These are phyloP conservation scores for Nibea coibor DNA, from an alignment of 2,113 vertebrate genomes.

Conservation along the genomic window DNA sequence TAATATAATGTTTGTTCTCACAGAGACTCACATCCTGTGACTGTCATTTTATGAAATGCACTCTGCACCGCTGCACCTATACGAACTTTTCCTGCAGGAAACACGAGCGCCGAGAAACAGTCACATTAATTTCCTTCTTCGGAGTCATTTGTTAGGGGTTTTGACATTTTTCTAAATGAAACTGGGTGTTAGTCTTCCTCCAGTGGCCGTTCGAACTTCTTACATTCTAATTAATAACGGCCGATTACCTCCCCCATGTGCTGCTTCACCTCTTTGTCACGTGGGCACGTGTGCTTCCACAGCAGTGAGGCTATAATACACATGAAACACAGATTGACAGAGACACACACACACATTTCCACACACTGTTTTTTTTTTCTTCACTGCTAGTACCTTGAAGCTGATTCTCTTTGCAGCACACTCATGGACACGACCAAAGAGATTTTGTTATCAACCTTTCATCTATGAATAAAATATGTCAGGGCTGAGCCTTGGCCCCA, in stretches of 20 bases:
- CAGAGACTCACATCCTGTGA: constrained; percentile 13
- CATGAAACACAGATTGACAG: neutral
- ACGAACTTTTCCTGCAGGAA: neutral
- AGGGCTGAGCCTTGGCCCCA: constrained; percentile 1
- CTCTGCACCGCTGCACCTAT: neutral
- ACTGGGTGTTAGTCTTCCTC: constrained; percentile 51
- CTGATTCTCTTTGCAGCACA: constrained; percentile 50
- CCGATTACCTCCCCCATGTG: constrained; percentile 32
- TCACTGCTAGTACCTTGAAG: constrained; percentile 34
- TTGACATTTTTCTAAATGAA: constrained; percentile 62
- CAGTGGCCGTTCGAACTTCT: constrained; percentile 48
- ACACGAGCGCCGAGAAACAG: constrained; percentile 28
- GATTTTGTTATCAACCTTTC: constrained; percentile 71
- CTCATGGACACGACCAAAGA: constrained; percentile 64
- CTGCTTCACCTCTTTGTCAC: constrained; percentile 19
- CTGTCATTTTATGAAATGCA: constrained; percentile 2
- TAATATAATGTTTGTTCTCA: neutral
- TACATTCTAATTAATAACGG: constrained; percentile 53
- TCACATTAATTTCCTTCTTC: constrained; percentile 53
- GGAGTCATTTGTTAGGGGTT: constrained; percentile 56
- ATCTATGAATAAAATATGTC: constrained; percentile 71
- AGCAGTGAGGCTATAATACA: neutral
- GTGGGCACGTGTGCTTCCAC: neutral
- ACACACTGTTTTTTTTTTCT: constrained; percentile 13
- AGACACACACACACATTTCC: constrained; percentile 12